Conservation (phyloP, 2,888 invertebrate genomes). For the Barypeithes pellucidus region DNA sequence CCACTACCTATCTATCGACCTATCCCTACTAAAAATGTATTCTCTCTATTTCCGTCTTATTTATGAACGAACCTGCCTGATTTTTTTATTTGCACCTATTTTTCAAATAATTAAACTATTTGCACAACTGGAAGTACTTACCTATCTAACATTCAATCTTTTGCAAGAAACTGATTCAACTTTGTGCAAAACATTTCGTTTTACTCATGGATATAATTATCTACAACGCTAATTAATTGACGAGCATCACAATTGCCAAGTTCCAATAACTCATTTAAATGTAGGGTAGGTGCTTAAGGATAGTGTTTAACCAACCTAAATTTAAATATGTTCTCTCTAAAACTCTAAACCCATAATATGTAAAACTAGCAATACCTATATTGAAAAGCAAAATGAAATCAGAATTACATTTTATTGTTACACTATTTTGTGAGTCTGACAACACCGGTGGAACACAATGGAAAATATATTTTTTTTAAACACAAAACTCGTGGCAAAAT, state of each 20-base stretch:
- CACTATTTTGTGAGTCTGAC: conserved; percentile 15
- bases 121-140: no score
- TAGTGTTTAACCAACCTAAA: neutral
- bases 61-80: no score
- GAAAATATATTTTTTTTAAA: conserved; percentile 1
- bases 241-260: neutral
- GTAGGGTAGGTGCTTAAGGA: neutral
- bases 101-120: no score
- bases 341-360: neutral
- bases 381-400: neutral
- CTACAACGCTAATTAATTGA: neutral
- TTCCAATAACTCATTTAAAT: conserved; percentile 3
- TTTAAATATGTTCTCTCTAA: neutral
- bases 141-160: no score
- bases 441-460: conserved; percentile 17
- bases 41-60: no score
- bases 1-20: neutral
- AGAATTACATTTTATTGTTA: neutral
- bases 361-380: neutral
- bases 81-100: no score
- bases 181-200: no score
- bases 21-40: neutral
- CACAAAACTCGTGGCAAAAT: conserved; percentile 17
- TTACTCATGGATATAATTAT: no score
- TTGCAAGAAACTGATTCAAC: no score